Evolutionary conservation across 2,797 vertebrate species (phyloP), one percentile per base, ranked within the genome.

Genomic region (Anableps anableps): DNA sequence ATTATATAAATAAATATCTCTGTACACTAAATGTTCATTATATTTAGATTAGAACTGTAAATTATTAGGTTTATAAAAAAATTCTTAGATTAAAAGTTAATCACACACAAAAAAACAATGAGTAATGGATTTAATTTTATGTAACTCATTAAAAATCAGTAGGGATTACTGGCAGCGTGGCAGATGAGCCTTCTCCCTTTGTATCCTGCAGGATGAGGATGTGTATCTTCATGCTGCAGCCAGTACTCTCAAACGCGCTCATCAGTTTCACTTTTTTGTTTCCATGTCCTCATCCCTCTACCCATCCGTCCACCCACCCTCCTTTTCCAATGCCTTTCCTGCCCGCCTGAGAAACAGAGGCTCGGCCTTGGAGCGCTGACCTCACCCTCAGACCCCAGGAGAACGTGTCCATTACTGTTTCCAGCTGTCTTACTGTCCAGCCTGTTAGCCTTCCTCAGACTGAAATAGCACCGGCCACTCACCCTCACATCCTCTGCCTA

Each of bases 271-370:
- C 68, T 83, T 80, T 51, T 83, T 48, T 91, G 80, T 94, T 94
- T 94, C 94, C 94, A 95, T 95, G 84, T 89, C 83, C 93, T 95
- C 94, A 95, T 92, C 89, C 77, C 83, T 85, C 90, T 81, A 53
- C 85, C 86, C 84, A 72, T n/a, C 23, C n/a, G 76, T 80, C 82
- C 86, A 83, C 88, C 87, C 88, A 47, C 78, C 83, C 85, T 82
- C 66, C 48, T 48, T 53, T 78, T 38, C 84, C 79, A 73, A 70
- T 79, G 78, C 53, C 73, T 89, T 93, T 93, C 93, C 93, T 89
- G 85, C 81, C 84, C 0, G 89, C 85, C 86, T 92, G 92, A 91
- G 89, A 92, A 91, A 84, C 91, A 79, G 86, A 86, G 80, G 83
- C 81, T 6, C 4, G 36, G 88, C 89, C 85, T 45, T 80, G 80